Base-by-base conservation (phyloP, 2,888 invertebrate species). In the Mallateleia sp. region DNA sequence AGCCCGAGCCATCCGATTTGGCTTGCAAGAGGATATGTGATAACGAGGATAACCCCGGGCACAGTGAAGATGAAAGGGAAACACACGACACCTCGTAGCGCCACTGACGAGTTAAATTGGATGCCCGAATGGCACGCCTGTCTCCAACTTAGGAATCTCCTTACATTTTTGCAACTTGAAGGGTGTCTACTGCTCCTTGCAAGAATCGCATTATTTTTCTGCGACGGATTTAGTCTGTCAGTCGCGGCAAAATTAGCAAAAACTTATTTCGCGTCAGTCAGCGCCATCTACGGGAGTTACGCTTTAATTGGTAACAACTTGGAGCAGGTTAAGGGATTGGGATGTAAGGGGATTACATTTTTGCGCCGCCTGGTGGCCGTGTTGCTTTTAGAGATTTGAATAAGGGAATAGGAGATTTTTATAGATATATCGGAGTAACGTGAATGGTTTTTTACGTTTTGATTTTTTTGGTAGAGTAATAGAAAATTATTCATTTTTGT, bases 161-260 rank as follows among this genome's bases (percentile, higher is more conserved):
- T 60, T 67, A 72, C 28, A 67, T 67, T 88, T 84, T 87, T 84
- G 77, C 74, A 52, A 87, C 58, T 83, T 71, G 47, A 38, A 50
- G 14, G n/a, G n/a, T n/a, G n/a, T n/a, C n/a, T n/a, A n/a, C n/a
- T n/a, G n/a, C n/a, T n/a, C n/a, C n/a, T n/a, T 38, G 32, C 28
- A 47, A 34, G 45, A 66, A 47, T n/a, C 38, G 38, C 58, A 28
- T 50, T 62, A 50, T 64, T 56, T 74, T 79, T 80, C 50, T 34
- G 11, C 50, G 47, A 24, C 22, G 38, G 89, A 89, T 93, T 93
- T 92, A 91, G 91, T 90, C 91, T 91, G 92, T 93, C 93, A 91
- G 90, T 92, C 91, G 90, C 74, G 52, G 75, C 89, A 82, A 90
- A 92, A 92, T 91, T 90, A 91, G 89, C 85, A 87, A 87, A 89